Base-by-base conservation (phyloP, 2,888 invertebrate species). In the Thymelicus sylvestris region DNA sequence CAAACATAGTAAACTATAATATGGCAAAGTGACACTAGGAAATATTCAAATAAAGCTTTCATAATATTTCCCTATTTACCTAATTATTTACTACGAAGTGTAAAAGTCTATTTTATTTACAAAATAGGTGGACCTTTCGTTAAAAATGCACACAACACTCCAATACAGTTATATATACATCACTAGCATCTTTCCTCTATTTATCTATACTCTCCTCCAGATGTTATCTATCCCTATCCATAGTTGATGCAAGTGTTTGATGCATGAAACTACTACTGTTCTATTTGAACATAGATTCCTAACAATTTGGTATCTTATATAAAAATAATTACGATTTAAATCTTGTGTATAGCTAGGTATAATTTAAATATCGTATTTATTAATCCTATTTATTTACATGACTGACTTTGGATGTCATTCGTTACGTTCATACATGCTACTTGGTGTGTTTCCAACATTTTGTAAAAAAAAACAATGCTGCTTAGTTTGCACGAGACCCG, bases 81-180 rank as follows among this genome's bases (percentile, higher is more conserved):
- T 84, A 84, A 81, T 80, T 82, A 84, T 81, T 80, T 80, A 82
- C 81, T 86, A 86, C 81, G 83, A 87, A 85, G 89, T 91, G 92
- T 92, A 92, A 91, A 92, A 92, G 86, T 87, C 89, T 90, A 89
- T 86, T 57, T 84, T 91, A 93, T 91, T 91, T 93, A 93, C 92
- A 93, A 91, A 91, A 91, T 92, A 93, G 93, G 93, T 93, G 93
- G 93, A 92, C 89, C 91, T 87, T 93, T 93, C 92, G 91, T 91
- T 89, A 88, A 86, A 91, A 90, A 88, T 83, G 79, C 91, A 91
- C 92, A 85, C 91, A 86, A 86, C 84, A 86, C 86, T 83, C 86
- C 81, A 76, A 75, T 77, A 61, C 38, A 65, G 31, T 55, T 72
- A 76, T 68, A 85, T 76, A 77, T 77, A 80, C 78, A 78, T 71